A percentile compares a stretch with the other conserved stretches of the same genome.
These are phyloP conservation scores for Stichodactyla helianthus DNA, from an alignment of 64 coral and sea anemone genomes.

Conservation along the genomic window DNA sequence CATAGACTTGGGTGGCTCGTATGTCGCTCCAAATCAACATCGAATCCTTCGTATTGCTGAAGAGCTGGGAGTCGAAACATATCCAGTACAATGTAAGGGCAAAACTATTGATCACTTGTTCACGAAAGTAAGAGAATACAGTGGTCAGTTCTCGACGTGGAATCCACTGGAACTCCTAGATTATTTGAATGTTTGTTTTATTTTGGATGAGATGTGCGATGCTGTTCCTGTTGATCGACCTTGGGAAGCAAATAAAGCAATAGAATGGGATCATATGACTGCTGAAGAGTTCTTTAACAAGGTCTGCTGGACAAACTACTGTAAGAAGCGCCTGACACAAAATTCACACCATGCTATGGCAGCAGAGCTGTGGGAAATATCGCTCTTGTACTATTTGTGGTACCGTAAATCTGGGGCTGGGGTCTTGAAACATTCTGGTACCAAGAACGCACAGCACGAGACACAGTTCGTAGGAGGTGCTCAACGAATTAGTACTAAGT, in stretches of 20 bases:
- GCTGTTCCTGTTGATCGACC: conserved; percentile 56
- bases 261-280: conserved; percentile 86
- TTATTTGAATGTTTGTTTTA: conserved; percentile 45
- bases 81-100: conserved; percentile 60
- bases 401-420: conserved; percentile 65
- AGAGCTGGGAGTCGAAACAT: conserved; percentile 76
- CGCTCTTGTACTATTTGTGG: conserved; percentile 92
- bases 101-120: conserved; percentile 51
- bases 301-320: conserved; percentile 81
- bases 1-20: conserved; percentile 65
- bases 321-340: conserved; percentile 79
- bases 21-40: conserved; percentile 71
- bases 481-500: conserved; percentile 77
- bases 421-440: conserved; percentile 44
- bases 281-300: conserved; percentile 81
- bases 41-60: conserved; percentile 80
- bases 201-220: conserved; percentile 66
- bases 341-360: conserved; percentile 78
- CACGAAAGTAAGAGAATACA: conserved; percentile 36
- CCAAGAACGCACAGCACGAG: conserved; percentile 74
- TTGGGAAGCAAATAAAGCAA: conserved; percentile 58
- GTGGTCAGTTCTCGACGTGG: conserved; percentile 66
- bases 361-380: conserved; percentile 77
- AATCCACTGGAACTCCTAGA: conserved; percentile 80
- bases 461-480: conserved; percentile 89